A percentile compares a stretch with the other conserved stretches of the same genome.
These are phyloP conservation scores for Anomalospiza imberbis DNA, from an alignment of 2,797 vertebrate species.

Conservation along the genomic window DNA sequence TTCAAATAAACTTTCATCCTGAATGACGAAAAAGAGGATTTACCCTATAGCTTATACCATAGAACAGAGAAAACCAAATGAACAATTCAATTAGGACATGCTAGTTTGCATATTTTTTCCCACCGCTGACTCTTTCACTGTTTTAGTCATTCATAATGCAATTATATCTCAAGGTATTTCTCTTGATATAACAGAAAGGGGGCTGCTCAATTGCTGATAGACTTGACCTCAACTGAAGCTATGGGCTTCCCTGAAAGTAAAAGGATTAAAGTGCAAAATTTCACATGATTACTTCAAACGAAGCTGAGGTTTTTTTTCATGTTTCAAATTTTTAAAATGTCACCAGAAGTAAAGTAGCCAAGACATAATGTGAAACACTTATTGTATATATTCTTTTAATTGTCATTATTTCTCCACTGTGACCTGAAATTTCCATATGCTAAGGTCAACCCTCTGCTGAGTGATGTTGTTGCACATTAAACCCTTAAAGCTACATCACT, in stretches of 20 bases:
- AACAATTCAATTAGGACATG: slow-evolving; percentile 59
- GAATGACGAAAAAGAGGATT: slow-evolving; percentile 66
- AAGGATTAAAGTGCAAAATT: slow-evolving; percentile 21
- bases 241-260: background rate
- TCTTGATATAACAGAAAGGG: background rate
- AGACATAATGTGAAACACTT: background rate
- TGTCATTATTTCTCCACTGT: background rate
- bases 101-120: background rate
- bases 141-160: slow-evolving; percentile 46
- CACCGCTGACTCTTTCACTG: background rate
- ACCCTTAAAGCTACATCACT: background rate
- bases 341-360: background rate
- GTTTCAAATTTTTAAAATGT: background rate
- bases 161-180: slow-evolving; percentile 44
- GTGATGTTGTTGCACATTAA: background rate
- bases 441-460: background rate
- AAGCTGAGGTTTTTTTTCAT: background rate
- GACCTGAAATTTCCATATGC: background rate
- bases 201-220: background rate
- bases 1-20: slow-evolving; percentile 79
- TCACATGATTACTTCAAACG: background rate
- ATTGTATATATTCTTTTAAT: background rate
- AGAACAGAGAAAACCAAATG: slow-evolving; percentile 60
- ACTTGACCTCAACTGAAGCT: background rate
- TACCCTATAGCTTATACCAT: slow-evolving; percentile 48